Base-by-base conservation (phyloP, 2,113 vertebrate species). In the Macquaria australasica region DNA sequence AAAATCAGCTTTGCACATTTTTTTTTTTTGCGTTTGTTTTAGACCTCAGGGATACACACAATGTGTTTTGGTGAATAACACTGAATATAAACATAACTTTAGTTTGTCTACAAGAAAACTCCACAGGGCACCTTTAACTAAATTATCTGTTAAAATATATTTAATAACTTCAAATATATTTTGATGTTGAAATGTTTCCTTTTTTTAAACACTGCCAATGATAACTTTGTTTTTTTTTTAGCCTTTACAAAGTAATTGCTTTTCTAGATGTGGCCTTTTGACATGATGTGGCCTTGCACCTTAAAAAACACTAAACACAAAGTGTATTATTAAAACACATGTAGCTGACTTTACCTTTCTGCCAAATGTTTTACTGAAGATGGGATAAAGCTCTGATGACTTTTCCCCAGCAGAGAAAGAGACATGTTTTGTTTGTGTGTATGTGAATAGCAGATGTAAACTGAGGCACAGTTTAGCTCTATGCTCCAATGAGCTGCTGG, bases 381-480 rank as follows among this genome's bases (percentile, higher is more conserved):
- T 6, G 23, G 16, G 48, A 43, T 34, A 21, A 60, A 62, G 56
- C 55, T 10, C 39, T 41, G 60, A 77, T 18, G 59, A 41, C 63
- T 59, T 45, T 73, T 25, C 25, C 55, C 37, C 56, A 60, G 12
- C 1, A 16, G 45, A 60, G 48, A 66, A 12, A 56, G 45, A 5
- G n/a, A 80, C 15, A 34, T 31, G 31, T 48, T 15, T 39, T 34
- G 60, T 70, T 68, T 62, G 41, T 72, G 73, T 77, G 37, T 55
- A 69, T 86, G 53, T 73, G 16, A 37, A 68, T 15, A 83, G 41
- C 87, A 86, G 80, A 76, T 79, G 74, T 79, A 66, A 82, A 66
- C 45, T 8, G 43, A 51, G 28, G 8, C 48, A 71, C 5, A 51
- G 18, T 56, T 25, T 25, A 25, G 20, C 39, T 34, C 28, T 8